Conservation (phyloP, 2,113 vertebrate species). For the Otolemur garnettii region DNA sequence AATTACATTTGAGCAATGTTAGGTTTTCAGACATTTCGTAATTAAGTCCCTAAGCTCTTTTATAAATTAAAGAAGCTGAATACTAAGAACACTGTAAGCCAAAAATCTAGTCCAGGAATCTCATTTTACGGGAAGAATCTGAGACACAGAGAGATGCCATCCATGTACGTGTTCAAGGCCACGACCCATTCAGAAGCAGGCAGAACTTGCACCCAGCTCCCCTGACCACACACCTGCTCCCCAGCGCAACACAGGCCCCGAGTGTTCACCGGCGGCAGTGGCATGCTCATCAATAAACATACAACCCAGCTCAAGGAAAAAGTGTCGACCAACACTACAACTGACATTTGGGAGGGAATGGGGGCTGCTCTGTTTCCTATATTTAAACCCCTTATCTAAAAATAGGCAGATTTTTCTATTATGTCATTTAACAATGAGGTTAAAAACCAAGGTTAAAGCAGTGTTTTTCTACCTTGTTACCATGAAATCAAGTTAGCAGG, state of each 20-base stretch:
- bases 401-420: background rate
- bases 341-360: background rate
- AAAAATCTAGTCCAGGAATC: background rate
- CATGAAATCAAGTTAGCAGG: background rate
- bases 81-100: background rate
- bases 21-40: background rate
- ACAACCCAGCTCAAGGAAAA: background rate
- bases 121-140: background rate
- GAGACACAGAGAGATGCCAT: background rate
- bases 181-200: background rate
- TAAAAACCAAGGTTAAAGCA: background rate
- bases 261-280: too few relatives aligned
- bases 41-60: background rate
- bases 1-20: background rate
- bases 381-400: background rate
- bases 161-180: background rate
- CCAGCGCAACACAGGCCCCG: background rate
- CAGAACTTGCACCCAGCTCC: background rate
- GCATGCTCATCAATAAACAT: background rate
- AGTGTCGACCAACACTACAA: background rate
- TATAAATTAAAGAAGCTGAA: background rate
- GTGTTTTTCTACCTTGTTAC: background rate
- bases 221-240: background rate
- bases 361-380: background rate
- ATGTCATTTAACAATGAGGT: background rate